Evolutionary conservation across 2,888 invertebrate genomes (phyloP).

Genomic region (Clusia tigrina): DNA sequence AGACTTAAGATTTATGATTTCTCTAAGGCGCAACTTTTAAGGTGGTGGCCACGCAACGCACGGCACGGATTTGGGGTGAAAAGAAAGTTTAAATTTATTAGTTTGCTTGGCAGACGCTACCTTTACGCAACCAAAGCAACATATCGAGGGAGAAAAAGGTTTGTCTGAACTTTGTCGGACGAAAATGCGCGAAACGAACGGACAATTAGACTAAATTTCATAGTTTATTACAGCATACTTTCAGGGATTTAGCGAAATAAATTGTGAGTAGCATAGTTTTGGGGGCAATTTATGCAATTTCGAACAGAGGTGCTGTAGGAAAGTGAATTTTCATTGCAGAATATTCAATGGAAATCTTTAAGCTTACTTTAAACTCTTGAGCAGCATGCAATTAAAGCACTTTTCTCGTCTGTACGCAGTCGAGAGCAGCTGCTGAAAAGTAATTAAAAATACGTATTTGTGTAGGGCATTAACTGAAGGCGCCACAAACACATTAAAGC

Average conservation of each 20-base stretch:
- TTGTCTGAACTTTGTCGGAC: background rate
- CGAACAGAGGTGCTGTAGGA: too few relatives aligned
- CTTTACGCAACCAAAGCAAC: background rate
- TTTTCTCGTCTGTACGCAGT: too few relatives aligned
- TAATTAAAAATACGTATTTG: slow-evolving; percentile 15
- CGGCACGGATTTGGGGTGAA: background rate
- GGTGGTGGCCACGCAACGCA: background rate
- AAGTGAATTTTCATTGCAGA: too few relatives aligned
- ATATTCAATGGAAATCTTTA: too few relatives aligned
- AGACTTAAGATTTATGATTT: slow-evolving; percentile 3
- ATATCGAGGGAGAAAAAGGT: background rate
- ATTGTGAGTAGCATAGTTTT: too few relatives aligned
- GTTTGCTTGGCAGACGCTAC: slow-evolving; percentile 3
- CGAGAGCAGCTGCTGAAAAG: too few relatives aligned
- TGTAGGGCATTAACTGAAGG: slow-evolving; percentile 6
- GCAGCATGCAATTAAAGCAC: too few relatives aligned
- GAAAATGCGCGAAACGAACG: too few relatives aligned
- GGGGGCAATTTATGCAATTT: too few relatives aligned
- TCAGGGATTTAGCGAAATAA: background rate
- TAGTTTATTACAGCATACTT: background rate
- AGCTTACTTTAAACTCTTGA: too few relatives aligned
- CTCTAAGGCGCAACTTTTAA: slow-evolving; percentile 4
- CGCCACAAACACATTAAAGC: slow-evolving; percentile 17
- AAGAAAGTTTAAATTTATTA: slow-evolving; percentile 1
- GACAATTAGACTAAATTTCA: background rate